These are phyloP conservation scores for Chrysina gloriosa DNA, from an alignment of 2,888 invertebrate species.

Conservation along the genomic window DNA sequence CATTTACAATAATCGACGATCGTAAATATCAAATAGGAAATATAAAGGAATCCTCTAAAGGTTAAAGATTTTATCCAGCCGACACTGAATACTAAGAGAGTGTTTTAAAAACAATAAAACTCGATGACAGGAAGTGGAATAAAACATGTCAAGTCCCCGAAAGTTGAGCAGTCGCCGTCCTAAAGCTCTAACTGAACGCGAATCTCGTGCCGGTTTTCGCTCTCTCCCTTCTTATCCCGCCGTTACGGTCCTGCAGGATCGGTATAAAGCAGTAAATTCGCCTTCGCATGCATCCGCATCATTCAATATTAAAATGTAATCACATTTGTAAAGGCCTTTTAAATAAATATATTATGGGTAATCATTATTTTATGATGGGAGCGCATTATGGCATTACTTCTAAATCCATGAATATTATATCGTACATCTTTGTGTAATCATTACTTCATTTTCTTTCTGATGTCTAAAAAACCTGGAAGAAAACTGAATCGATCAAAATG, in stretches of 20 bases:
- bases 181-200: conserved; percentile 44
- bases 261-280: conserved; percentile 56
- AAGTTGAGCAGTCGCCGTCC: conserved; percentile 45
- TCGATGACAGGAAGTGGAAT: conserved; percentile 49
- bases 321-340: conserved; percentile 61
- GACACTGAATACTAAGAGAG: conserved; percentile 53
- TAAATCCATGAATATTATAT: conserved; percentile 26
- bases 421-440: conserved; percentile 27
- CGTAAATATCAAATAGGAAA: conserved; percentile 34
- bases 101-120: conserved; percentile 57
- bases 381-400: conserved; percentile 50
- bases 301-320: conserved; percentile 63
- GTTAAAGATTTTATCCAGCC: conserved; percentile 33
- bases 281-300: conserved; percentile 57
- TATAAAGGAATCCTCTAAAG: conserved; percentile 37
- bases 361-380: conserved; percentile 53
- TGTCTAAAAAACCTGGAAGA: not conserved
- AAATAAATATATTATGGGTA: conserved; percentile 51
- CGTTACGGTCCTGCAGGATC: conserved; percentile 49
- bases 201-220: conserved; percentile 39
- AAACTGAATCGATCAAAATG: conserved; percentile 3
- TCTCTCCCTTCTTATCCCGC: conserved; percentile 49
- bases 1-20: not conserved
- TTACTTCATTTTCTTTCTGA: not conserved
- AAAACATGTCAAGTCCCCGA: conserved; percentile 47